Conservation (phyloP, 2,797 vertebrate species). For the Potorous gilbertii region DNA sequence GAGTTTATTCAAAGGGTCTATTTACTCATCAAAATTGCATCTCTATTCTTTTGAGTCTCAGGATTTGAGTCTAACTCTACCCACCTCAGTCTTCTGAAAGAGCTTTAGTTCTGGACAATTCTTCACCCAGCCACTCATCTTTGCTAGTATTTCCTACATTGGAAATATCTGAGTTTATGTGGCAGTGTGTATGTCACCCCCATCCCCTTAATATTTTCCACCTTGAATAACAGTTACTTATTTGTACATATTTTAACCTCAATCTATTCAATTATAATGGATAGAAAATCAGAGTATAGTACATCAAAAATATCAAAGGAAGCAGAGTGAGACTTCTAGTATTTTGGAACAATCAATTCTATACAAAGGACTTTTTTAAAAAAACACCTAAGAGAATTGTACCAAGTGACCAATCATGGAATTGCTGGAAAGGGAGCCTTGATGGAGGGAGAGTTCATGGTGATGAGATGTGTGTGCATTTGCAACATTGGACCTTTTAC, state of each 20-base stretch:
- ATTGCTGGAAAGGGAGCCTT: neutral
- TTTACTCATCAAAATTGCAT: neutral
- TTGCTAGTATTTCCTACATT: neutral
- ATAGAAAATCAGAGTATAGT: neutral
- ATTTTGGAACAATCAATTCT: neutral
- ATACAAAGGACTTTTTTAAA: neutral
- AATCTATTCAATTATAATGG: neutral
- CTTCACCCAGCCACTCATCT: no score
- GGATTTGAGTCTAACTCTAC: neutral
- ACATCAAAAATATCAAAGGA: neutral
- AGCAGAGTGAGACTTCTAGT: neutral
- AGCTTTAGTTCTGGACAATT: neutral
- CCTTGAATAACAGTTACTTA: neutral
- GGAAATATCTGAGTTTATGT: neutral
- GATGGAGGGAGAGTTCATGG: neutral
- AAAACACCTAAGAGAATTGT: neutral
- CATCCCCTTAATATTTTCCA: neutral
- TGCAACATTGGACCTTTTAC: neutral
- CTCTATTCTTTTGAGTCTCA: neutral
- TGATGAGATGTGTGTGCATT: neutral
- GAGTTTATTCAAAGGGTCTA: neutral
- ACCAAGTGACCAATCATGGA: neutral
- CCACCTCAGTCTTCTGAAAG: neutral
- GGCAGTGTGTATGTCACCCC: neutral
- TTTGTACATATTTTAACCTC: neutral